A percentile compares a stretch with the other conserved stretches of the same genome.
Evolutionary conservation across 1,140 invertebrate species (phyloP).

Genomic region (Drosophila pallidifrons): DNA sequence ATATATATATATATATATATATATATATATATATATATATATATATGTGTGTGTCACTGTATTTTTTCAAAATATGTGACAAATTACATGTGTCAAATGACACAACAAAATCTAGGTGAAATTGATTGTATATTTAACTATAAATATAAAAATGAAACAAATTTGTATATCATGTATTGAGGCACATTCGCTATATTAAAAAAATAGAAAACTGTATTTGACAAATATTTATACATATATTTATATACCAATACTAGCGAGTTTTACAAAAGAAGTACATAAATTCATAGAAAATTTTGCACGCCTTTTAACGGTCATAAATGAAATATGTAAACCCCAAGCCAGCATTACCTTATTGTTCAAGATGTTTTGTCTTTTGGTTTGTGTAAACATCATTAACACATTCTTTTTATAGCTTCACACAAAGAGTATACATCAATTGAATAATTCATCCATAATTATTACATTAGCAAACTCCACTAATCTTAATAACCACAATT

Average conservation of each 20-base stretch:
- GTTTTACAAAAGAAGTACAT: slow-evolving; percentile 27
- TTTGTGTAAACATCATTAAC: background rate
- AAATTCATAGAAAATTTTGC: slow-evolving; percentile 4
- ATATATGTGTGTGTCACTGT: background rate
- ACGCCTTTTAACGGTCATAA: background rate
- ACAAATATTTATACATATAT: slow-evolving; percentile 50
- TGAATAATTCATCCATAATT: slow-evolving; percentile 10
- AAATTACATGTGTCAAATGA: slow-evolving; percentile 20
- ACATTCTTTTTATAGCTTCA: background rate
- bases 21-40: too few species aligned
- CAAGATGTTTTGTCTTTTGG: slow-evolving; percentile 20
- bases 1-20: too few species aligned
- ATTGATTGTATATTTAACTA: slow-evolving; percentile 72
- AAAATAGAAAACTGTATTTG: slow-evolving; percentile 29
- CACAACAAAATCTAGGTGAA: slow-evolving; percentile 69
- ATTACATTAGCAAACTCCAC: slow-evolving; percentile 6
- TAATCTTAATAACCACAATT: background rate
- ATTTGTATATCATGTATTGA: slow-evolving; percentile 32
- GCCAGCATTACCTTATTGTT: background rate
- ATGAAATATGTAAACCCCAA: slow-evolving; percentile 20
- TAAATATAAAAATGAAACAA: slow-evolving; percentile 38
- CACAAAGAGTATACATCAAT: slow-evolving; percentile 12
- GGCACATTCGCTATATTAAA: slow-evolving; percentile 41
- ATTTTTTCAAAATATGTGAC: slow-evolving; percentile 18
- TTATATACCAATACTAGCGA: slow-evolving; percentile 42